Conservation (phyloP, 2,888 invertebrate species). For the Bombylius discolor region DNA sequence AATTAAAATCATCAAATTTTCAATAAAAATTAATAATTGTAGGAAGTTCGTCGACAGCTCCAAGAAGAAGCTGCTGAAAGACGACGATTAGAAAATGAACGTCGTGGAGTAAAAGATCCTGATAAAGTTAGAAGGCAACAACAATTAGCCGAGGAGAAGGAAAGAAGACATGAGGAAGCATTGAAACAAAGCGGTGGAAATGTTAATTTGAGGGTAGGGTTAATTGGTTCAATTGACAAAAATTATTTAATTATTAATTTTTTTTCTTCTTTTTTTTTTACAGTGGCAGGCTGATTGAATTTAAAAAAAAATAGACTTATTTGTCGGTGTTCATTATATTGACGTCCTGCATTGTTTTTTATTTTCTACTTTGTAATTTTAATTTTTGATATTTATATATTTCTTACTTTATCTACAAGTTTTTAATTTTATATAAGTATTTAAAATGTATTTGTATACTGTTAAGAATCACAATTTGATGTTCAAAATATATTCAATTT, state of each 20-base stretch:
- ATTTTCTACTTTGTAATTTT: too few relatives aligned
- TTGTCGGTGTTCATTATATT: too few relatives aligned
- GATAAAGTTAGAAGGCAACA: constrained; percentile 47
- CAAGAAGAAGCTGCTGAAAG: constrained; percentile 56
- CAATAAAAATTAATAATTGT: neutral
- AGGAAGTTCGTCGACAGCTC: constrained; percentile 53
- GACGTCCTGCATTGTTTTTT: too few relatives aligned
- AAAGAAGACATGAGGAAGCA: constrained; percentile 41
- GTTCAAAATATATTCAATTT: too few relatives aligned
- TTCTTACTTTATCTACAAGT: too few relatives aligned
- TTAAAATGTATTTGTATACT: too few relatives aligned
- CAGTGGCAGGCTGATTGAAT: constrained; percentile 29
- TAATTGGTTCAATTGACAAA: neutral
- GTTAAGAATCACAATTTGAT: too few relatives aligned
- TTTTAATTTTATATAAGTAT: too few relatives aligned
- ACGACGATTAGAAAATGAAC: constrained; percentile 45
- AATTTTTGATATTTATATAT: too few relatives aligned
- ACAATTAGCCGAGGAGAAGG: constrained; percentile 43
- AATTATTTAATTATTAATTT: neutral
- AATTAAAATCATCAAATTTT: neutral
- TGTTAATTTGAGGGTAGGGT: constrained; percentile 19
- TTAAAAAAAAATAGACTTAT: neutral
- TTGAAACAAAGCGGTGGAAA: constrained; percentile 23
- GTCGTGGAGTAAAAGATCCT: constrained; percentile 51
- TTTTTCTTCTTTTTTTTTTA: constrained; percentile 7